These are phyloP conservation scores for Danionella dracula DNA, from an alignment of 2,797 vertebrate species.

Conservation along the genomic window DNA sequence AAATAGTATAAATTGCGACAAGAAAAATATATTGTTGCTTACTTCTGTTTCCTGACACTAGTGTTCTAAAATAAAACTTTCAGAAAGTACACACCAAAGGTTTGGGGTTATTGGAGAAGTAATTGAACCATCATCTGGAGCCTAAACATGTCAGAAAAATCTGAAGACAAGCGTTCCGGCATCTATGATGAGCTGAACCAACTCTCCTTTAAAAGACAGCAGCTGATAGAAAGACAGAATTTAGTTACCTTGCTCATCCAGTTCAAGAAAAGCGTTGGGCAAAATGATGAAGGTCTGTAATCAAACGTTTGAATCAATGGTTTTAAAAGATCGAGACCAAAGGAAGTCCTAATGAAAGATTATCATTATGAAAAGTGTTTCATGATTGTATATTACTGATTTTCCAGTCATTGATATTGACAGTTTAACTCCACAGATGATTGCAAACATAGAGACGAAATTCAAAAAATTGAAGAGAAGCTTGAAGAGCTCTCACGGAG, in stretches of 20 bases:
- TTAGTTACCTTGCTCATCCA: conserved; percentile 51
- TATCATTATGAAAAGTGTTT: too few relatives aligned
- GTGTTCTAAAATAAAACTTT: not conserved
- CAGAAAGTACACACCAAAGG: not conserved
- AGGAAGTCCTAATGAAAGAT: not conserved
- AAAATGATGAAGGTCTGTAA: conserved; percentile 44
- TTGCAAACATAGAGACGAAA: conserved; percentile 16
- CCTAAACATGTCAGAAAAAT: conserved; percentile 42
- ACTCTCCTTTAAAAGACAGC: conserved; percentile 39
- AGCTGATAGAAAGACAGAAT: conserved; percentile 51
- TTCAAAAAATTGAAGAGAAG: conserved; percentile 42
- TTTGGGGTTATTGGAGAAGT: not conserved
- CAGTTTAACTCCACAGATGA: conserved; percentile 27
- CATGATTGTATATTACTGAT: too few relatives aligned
- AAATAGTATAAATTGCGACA: too few relatives aligned
- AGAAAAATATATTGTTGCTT: too few relatives aligned
- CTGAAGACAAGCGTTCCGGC: not conserved
- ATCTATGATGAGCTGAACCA: conserved; percentile 44
- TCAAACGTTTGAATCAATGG: not conserved
- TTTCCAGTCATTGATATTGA: not conserved
- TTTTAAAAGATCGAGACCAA: not conserved
- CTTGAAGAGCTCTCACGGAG: conserved; percentile 45
- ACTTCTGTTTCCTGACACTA: not conserved
- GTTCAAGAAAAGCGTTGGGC: conserved; percentile 39
- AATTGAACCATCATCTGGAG: not conserved